Evolutionary conservation across 2,113 vertebrate genomes (phyloP).

Genomic region (Rhabdornis inornatus): DNA sequence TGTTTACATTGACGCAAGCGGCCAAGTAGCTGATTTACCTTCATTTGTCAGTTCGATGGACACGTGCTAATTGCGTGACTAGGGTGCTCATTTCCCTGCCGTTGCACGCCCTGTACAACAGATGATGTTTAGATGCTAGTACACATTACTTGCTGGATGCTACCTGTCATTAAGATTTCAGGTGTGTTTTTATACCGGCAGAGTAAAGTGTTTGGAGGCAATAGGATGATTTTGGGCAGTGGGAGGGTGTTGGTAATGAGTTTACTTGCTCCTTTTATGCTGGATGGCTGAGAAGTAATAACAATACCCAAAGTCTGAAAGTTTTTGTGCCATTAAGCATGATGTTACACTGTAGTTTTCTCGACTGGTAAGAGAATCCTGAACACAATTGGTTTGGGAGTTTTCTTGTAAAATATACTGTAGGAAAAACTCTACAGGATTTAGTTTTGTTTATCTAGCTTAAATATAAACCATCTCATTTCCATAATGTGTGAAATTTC

Average conservation of each 20-base stretch:
- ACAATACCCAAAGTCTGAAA: not conserved
- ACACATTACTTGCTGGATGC: not conserved
- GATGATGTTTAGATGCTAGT: not conserved
- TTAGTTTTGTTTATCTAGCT: not conserved
- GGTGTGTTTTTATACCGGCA: not conserved
- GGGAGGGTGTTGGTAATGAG: not conserved
- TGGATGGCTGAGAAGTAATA: not conserved
- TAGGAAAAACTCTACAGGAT: not conserved
- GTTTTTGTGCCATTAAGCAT: not conserved
- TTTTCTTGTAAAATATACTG: not conserved
- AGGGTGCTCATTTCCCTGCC: not conserved
- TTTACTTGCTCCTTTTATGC: not conserved
- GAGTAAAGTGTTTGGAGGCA: not conserved
- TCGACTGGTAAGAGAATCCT: not conserved
- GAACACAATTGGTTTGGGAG: not conserved
- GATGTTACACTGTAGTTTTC: not conserved
- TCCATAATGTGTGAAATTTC: not conserved
- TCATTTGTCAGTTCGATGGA: constrained; percentile 35
- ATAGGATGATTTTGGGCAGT: not conserved
- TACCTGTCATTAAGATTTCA: not conserved
- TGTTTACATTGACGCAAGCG: constrained; percentile 43
- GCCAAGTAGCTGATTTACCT: constrained; percentile 38
- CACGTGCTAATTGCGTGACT: constrained; percentile 1
- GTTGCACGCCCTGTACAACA: not conserved
- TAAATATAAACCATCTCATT: not conserved